Base-by-base conservation (phyloP, 2,113 vertebrate species). In the Synodontis membranacea region DNA sequence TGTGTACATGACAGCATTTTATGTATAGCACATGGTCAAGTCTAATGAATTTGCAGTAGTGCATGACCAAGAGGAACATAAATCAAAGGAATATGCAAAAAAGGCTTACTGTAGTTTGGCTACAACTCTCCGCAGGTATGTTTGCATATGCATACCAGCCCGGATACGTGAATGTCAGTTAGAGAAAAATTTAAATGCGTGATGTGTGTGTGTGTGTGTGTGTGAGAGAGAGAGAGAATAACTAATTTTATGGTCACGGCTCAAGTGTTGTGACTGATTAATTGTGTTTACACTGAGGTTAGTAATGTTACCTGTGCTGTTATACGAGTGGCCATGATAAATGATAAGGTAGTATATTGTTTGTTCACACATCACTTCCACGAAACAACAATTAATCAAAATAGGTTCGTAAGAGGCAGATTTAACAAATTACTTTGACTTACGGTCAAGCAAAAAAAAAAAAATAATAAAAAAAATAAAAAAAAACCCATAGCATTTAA, bases 271-370 rank as follows among this genome's bases (percentile, higher is more conserved):
- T 81, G 60, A 92, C 84, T 92, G 87, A 91, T 90, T 88, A 88
- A 88, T 91, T 86, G 79, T 83, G 88, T 89, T 87, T 88, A 87
- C 52, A 60, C 46, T 86, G 79, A 84, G 83, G 86, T 89, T 86
- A 91, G 93, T 92, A 90, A 92, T 92, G 91, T 91, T 91, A 86
- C 64, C 84, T 86, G 62, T 79, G 82, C 82, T 88, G 89, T 85
- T 90, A 88, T 88, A 89, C 92, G 92, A 94, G 93, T 86, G 89
- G 87, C 89, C 83, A 54, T 94, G 92, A 95, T 93, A 91, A 93
- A 94, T 92, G 89, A 89, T 87, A 88, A 81, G 85, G 85, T 85
- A 79, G 75, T 89, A 86, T 92, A 90, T 86, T 91, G 90, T 92
- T 93, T 94, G 89, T 91, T 93, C 90, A 90, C 86, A 92, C 89